Base-by-base conservation (phyloP, 2,888 invertebrate genomes). In the Panorpa germanica region DNA sequence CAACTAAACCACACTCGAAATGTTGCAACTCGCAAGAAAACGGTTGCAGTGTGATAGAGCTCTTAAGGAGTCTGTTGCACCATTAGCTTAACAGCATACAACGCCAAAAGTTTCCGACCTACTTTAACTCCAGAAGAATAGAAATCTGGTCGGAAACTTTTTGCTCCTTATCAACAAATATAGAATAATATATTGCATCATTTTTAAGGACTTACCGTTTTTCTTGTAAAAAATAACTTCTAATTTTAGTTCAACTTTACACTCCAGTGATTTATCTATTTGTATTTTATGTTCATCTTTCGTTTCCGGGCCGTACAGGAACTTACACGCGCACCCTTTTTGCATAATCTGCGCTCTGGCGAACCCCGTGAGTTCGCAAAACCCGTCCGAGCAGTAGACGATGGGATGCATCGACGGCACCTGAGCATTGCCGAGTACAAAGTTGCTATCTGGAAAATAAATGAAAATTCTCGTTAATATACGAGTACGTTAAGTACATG, bases 221-320 rank as follows among this genome's bases (percentile, higher is more conserved):
- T 90, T 91, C 56, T 86, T 88, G 59, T 91, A 91, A 57, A 93
- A 86, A 46, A 83, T 77, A 38, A 93, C 78, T 59, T 93, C 91
- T 41, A 86, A 64, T 56, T 93, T 91, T 39, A 91, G 72, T 57
- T 93, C 93, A 44, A 74, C 72, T 55, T 91, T 90, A 42, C 73
- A 73, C 46, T 83, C 83, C 41, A 93, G 67, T 16, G 90, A 78
- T 41, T 77, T 71, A 55, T 90, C 86, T 49, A 93, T 88, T 57
- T 83, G 78, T 37, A 67, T 60, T 45, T 83, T 83, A 50, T 88
- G 82, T 40, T 85, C 85, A 11, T 85, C 83, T 35, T 71, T 66
- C 14, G 91, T 93, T 50, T 90, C 88, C 18, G 78, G 72, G 3
- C 93, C 93, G 51, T 86, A 83, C 12, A 88, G 71, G 57, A 90